phyloP scores from a whole-genome alignment of 2,113 vertebrate species.

The Pantherophis guttatus region DNA sequence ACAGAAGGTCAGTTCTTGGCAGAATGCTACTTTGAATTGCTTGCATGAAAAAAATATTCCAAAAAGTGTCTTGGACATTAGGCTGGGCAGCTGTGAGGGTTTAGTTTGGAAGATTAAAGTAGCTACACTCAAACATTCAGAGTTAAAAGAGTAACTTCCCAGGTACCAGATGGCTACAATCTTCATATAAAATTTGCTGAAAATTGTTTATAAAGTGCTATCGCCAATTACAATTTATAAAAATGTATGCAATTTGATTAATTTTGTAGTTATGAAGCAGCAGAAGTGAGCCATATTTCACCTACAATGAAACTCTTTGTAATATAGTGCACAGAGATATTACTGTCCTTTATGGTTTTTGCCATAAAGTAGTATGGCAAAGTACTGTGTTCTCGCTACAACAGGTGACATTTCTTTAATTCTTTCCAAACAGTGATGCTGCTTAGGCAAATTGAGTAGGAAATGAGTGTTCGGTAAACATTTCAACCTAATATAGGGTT shows the following conservation, averaged over 20 bases:
- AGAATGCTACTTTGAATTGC: constrained; percentile 1
- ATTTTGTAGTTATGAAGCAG: neutral
- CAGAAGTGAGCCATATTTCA: neutral
- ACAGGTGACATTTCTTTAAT: neutral
- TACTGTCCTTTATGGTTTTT: neutral
- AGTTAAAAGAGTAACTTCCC: constrained; percentile 9
- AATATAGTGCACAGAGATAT: neutral
- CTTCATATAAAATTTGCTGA: neutral
- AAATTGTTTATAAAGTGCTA: constrained; percentile 20
- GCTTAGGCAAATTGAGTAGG: neutral
- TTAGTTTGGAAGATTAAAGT: constrained; percentile 30
- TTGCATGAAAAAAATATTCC: constrained; percentile 17
- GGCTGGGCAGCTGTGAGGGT: neutral
- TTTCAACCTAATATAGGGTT: neutral
- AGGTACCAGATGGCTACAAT: neutral
- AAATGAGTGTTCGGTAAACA: neutral
- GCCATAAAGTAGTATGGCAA: neutral
- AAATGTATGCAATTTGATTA: neutral
- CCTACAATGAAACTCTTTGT: neutral
- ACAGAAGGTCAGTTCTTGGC: constrained; percentile 21
- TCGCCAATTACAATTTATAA: neutral
- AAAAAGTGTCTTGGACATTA: constrained; percentile 1
- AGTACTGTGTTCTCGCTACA: neutral
- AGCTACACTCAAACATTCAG: neutral
- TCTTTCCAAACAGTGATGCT: neutral